These are phyloP conservation scores for Oncorhynchus masou DNA, from an alignment of 2,113 vertebrate genomes.

Conservation along the genomic window DNA sequence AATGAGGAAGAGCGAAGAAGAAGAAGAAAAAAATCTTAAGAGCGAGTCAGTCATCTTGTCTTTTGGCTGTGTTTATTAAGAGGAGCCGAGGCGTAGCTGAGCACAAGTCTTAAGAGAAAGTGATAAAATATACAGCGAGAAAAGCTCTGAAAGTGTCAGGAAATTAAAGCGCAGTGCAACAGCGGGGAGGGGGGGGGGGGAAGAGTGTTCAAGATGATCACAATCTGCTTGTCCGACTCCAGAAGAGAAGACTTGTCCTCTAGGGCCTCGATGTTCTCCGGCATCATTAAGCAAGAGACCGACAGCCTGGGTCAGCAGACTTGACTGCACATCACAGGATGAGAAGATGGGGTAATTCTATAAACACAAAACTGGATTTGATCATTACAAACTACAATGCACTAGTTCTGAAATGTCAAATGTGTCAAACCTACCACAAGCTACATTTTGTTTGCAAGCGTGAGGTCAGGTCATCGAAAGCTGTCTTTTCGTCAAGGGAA, in stretches of 20 bases:
- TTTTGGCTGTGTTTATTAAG: slow-evolving; percentile 81
- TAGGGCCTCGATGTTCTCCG: slow-evolving; percentile 34
- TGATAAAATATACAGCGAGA: slow-evolving; percentile 87
- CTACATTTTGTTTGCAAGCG: no score
- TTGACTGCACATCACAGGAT: no score
- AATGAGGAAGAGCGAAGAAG: slow-evolving; percentile 23
- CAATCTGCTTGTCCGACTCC: slow-evolving; percentile 74
- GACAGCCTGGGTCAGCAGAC: no score
- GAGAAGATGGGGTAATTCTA: no score
- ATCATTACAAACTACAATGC: no score
- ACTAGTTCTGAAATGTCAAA: no score
- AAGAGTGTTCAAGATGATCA: slow-evolving; percentile 64
- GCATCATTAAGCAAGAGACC: not conserved
- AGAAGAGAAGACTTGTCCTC: slow-evolving; percentile 55
- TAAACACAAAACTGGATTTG: no score
- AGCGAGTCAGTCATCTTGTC: slow-evolving; percentile 73
- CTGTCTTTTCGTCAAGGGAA: no score
- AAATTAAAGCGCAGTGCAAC: slow-evolving; percentile 76
- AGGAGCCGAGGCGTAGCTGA: slow-evolving; percentile 76
- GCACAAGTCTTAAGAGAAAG: slow-evolving; percentile 81
- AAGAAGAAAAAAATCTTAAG: slow-evolving; percentile 54
- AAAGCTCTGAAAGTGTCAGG: slow-evolving; percentile 79
- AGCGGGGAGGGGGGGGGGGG: slow-evolving; percentile 48
- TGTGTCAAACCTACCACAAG: no score
- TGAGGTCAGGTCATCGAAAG: no score